Percentiles rank a stretch among this genome's conserved stretches.
phyloP scores from a whole-genome alignment of 2,797 vertebrate genomes.

The Alexandromys oeconomus region DNA sequence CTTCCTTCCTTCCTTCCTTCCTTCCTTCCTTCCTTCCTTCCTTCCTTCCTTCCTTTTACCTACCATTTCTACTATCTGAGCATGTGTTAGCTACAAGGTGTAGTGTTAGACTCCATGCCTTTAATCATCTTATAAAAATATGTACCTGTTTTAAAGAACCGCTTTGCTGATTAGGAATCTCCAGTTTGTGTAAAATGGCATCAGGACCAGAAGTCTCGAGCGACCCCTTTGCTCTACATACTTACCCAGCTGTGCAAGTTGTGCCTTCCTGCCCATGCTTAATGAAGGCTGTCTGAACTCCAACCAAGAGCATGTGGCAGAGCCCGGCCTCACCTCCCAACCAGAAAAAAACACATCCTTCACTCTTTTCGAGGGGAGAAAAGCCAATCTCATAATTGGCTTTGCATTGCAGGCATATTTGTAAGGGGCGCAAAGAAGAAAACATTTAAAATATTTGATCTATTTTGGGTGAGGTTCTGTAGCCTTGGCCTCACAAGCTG shows the following conservation, averaged over 20 bases:
- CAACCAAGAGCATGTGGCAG: slow-evolving; percentile 45
- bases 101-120: neutral
- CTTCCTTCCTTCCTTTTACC: neutral
- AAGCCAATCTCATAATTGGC: slow-evolving; percentile 76
- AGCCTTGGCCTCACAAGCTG: slow-evolving; percentile 69
- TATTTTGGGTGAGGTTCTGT: slow-evolving; percentile 83
- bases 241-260: neutral
- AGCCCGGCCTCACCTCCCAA: neutral
- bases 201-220: neutral
- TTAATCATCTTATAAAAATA: neutral
- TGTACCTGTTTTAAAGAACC: neutral
- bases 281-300: slow-evolving; percentile 36
- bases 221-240: neutral
- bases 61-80: neutral
- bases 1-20: too few species aligned
- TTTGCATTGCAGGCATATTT: slow-evolving; percentile 83
- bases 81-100: neutral
- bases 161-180: neutral
- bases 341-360: slow-evolving; percentile 65
- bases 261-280: neutral
- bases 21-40: neutral
- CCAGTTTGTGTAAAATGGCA: neutral
- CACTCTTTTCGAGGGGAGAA: slow-evolving; percentile 41
- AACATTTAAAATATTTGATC: slow-evolving; percentile 82
- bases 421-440: slow-evolving; percentile 79